Conservation (phyloP, 2,113 vertebrate genomes). For the Hepsetus odoe region DNA sequence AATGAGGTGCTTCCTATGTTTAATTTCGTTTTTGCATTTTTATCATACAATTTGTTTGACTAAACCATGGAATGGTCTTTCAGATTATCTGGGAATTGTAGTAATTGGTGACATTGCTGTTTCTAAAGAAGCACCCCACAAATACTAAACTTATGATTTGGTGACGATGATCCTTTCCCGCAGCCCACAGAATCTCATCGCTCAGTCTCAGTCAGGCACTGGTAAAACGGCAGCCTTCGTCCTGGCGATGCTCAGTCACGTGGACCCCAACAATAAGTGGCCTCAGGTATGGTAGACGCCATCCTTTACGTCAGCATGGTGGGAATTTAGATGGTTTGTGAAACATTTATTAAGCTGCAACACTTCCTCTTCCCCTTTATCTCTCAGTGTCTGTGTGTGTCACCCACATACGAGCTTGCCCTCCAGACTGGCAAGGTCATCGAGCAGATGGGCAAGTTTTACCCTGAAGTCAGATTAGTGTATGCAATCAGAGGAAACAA, state of each 20-base stretch:
- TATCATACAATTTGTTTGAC: too few relatives aligned
- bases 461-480: conserved; percentile 88
- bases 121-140: background rate
- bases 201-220: conserved; percentile 96
- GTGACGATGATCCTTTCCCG: background rate
- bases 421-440: conserved; percentile 98
- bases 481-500: conserved; percentile 97
- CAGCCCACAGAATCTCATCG: conserved; percentile 96
- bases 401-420: conserved; percentile 94
- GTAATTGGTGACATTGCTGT: too few relatives aligned
- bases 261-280: conserved; percentile 86
- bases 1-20: too few relatives aligned
- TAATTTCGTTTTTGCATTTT: too few relatives aligned
- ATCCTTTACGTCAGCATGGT: background rate
- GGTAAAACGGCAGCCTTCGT: conserved; percentile 97
- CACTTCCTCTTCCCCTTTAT: background rate
- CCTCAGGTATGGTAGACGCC: conserved; percentile 83
- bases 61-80: too few relatives aligned
- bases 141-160: background rate
- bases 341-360: background rate
- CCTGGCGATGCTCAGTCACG: conserved; percentile 94
- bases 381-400: conserved; percentile 92
- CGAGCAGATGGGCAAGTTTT: conserved; percentile 94
- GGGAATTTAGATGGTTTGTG: background rate
- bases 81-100: too few relatives aligned